A percentile compares a stretch with the other conserved stretches of the same genome.
These are phyloP conservation scores for Trissolcus japonicus DNA, from an alignment of 2,888 invertebrate genomes.

Conservation along the genomic window DNA sequence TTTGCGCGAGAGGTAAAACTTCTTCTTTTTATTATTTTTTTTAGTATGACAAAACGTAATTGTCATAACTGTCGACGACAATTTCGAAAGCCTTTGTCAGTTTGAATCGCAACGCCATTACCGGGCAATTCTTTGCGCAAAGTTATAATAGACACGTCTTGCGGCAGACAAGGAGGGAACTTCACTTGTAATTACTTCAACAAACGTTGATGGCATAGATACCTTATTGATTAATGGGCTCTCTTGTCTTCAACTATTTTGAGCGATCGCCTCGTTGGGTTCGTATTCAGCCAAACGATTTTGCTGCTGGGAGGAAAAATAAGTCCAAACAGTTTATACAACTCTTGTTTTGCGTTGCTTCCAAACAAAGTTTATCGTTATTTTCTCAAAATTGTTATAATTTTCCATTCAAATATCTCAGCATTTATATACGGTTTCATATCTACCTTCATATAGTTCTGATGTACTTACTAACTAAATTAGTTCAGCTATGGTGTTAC, in stretches of 20 bases:
- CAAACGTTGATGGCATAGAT: slow-evolving; percentile 38
- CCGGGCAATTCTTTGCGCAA: slow-evolving; percentile 21
- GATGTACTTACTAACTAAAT: too few species aligned
- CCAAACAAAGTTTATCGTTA: neutral
- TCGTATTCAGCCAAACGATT: slow-evolving; percentile 2
- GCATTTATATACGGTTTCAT: too few species aligned
- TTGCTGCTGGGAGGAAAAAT: neutral
- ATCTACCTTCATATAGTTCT: too few species aligned
- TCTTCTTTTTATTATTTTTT: neutral
- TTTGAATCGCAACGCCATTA: slow-evolving; percentile 27
- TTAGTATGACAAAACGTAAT: slow-evolving; percentile 5
- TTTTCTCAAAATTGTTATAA: too few species aligned
- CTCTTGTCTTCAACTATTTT: slow-evolving; percentile 32
- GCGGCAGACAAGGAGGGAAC: slow-evolving; percentile 21
- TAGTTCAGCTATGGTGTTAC: too few species aligned
- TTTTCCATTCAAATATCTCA: too few species aligned
- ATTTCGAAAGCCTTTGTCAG: slow-evolving; percentile 31
- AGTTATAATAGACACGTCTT: slow-evolving; percentile 36
- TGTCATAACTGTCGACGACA: slow-evolving; percentile 11
- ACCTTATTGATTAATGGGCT: slow-evolving; percentile 33
- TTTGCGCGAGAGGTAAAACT: too few species aligned
- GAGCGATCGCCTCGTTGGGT: slow-evolving; percentile 18
- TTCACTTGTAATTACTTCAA: slow-evolving; percentile 29
- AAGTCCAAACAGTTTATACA: neutral
- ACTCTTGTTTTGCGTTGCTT: neutral